phyloP scores from a whole-genome alignment of 2,888 invertebrate genomes.

The Cephus pygmeus region DNA sequence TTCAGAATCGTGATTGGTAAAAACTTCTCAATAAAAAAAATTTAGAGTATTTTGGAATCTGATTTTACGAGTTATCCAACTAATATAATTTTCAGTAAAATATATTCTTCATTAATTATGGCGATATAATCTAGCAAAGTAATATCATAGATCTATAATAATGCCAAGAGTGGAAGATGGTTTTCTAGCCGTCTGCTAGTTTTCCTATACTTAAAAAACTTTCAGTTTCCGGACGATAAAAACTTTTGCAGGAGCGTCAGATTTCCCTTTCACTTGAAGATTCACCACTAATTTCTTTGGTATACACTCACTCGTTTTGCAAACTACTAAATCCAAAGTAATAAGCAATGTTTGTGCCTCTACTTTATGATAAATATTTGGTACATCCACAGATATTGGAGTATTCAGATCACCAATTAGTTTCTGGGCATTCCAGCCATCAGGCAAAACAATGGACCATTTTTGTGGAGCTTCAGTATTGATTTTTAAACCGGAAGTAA shows the following conservation, averaged over 20 bases:
- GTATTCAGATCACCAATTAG: constrained; percentile 37
- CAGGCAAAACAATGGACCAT: constrained; percentile 67
- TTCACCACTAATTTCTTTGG: constrained; percentile 48
- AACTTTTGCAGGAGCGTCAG: constrained; percentile 39
- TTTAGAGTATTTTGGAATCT: background rate
- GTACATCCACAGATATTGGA: constrained; percentile 47
- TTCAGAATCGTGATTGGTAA: background rate
- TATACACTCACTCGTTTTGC: constrained; percentile 54
- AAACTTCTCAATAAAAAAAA: background rate
- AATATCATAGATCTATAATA: background rate
- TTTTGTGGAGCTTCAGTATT: constrained; percentile 71
- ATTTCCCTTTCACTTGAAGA: constrained; percentile 45
- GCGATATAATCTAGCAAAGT: background rate
- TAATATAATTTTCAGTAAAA: background rate
- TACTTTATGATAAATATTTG: constrained; percentile 32
- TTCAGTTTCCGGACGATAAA: background rate
- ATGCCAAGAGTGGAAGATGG: background rate
- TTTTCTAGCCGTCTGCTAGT: background rate
- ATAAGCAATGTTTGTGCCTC: constrained; percentile 41
- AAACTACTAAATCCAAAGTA: constrained; percentile 52
- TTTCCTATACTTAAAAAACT: constrained; percentile 3
- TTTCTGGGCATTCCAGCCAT: constrained; percentile 39
- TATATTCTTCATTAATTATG: background rate
- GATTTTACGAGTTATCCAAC: background rate
- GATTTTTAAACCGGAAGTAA: constrained; percentile 65